Conservation (phyloP, 2,113 vertebrate genomes). For the Atractosteus spatula region DNA sequence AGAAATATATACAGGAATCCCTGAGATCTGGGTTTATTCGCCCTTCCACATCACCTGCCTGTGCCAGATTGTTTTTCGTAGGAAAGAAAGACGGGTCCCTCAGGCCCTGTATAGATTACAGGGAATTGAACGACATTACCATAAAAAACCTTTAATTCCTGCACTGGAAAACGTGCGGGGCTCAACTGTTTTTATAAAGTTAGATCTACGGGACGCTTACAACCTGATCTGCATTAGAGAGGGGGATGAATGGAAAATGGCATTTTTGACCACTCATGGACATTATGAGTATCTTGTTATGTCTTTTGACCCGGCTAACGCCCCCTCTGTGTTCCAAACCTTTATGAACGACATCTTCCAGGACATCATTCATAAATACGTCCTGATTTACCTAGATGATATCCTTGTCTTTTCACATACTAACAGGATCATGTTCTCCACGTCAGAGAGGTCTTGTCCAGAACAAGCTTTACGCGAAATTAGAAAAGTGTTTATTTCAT, state of each 20-base stretch:
- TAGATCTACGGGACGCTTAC: background rate
- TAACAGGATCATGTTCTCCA: too few species aligned
- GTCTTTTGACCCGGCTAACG: constrained; percentile 1
- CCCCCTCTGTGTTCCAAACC: background rate
- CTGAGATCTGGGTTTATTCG: background rate
- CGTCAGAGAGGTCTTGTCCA: too few species aligned
- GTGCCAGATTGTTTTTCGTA: background rate
- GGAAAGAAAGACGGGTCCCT: background rate
- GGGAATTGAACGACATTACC: constrained; percentile 1
- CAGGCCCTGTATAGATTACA: background rate
- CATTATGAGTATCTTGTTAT: too few species aligned
- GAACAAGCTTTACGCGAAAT: too few species aligned
- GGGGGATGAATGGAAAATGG: background rate
- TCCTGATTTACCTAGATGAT: too few species aligned
- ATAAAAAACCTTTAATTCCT: background rate
- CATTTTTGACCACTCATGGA: too few species aligned
- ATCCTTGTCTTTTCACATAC: too few species aligned
- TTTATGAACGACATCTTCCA: too few species aligned
- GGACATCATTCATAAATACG: too few species aligned
- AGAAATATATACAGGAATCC: background rate
- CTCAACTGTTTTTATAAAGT: constrained; percentile 8
- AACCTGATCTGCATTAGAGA: background rate
- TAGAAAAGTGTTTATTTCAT: too few species aligned
- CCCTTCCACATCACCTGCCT: background rate
- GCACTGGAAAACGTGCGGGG: background rate